Evolutionary conservation across 2,888 invertebrate genomes (phyloP).

Genomic region (Gibbula magus): DNA sequence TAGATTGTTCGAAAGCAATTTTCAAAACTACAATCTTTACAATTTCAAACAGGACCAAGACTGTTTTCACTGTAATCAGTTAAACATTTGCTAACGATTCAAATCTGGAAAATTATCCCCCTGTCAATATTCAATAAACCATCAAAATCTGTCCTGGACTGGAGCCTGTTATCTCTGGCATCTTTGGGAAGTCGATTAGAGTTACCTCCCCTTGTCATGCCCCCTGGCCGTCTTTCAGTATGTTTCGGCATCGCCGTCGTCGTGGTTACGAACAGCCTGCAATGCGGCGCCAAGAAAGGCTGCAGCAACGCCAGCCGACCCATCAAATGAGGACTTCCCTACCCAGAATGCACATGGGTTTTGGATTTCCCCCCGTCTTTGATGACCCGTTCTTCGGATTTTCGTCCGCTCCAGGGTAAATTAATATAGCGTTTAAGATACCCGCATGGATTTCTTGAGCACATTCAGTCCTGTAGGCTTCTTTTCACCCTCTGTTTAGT

Average conservation of each 20-base stretch:
- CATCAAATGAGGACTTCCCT: constrained; percentile 24
- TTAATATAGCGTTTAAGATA: not conserved
- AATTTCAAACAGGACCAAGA: too few species aligned
- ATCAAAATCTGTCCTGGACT: too few species aligned
- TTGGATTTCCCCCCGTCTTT: constrained; percentile 58
- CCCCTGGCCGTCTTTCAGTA: constrained; percentile 28
- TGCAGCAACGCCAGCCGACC: constrained; percentile 22
- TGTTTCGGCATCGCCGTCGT: constrained; percentile 32
- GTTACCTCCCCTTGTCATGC: constrained; percentile 6
- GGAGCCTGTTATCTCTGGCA: too few species aligned
- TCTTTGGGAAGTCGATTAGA: not conserved
- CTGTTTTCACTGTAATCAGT: too few species aligned
- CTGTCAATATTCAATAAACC: too few species aligned
- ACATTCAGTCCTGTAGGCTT: too few species aligned
- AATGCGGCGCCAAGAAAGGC: constrained; percentile 30
- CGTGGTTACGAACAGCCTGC: constrained; percentile 32
- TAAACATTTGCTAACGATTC: too few species aligned
- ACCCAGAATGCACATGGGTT: constrained; percentile 44
- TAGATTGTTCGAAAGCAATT: too few species aligned
- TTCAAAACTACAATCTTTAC: too few species aligned
- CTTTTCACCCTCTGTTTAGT: too few species aligned
- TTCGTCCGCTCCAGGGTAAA: constrained; percentile 47
- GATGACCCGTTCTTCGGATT: constrained; percentile 54
- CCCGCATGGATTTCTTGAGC: too few species aligned
- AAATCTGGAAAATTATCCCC: too few species aligned